These are phyloP conservation scores for Epirrita christyi DNA, from an alignment of 2,888 invertebrate species.

Conservation along the genomic window DNA sequence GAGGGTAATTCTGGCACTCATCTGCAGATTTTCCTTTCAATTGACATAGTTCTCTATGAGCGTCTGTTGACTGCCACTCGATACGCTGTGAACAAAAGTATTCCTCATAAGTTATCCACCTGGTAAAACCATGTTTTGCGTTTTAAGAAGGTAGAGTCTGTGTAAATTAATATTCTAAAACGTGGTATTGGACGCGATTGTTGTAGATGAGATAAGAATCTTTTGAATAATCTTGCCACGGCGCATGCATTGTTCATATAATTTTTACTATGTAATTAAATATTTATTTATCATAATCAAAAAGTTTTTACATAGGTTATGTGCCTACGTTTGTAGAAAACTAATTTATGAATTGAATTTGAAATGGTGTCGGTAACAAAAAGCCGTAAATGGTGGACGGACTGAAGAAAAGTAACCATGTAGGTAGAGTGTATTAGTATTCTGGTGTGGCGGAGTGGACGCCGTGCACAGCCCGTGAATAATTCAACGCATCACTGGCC, in stretches of 20 bases:
- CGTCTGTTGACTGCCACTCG: conserved; percentile 93
- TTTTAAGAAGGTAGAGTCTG: too few species aligned
- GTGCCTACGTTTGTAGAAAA: conserved; percentile 27
- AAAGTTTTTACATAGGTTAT: not conserved
- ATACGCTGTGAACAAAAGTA: conserved; percentile 85
- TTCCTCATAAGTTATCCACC: not conserved
- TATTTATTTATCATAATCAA: not conserved
- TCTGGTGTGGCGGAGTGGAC: conserved; percentile 51
- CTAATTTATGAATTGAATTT: conserved; percentile 34
- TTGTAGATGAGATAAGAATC: not conserved
- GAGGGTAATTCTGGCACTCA: conserved; percentile 98
- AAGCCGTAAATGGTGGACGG: conserved; percentile 35
- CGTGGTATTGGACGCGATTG: not conserved
- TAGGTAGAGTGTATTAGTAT: conserved; percentile 57
- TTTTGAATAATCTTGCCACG: not conserved
- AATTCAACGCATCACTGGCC: conserved; percentile 59
- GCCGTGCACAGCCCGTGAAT: conserved; percentile 55
- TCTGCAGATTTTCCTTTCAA: conserved; percentile 93
- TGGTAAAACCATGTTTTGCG: too few species aligned
- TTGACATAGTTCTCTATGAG: conserved; percentile 92
- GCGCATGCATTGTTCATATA: not conserved
- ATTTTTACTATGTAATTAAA: not conserved
- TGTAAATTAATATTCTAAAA: too few species aligned
- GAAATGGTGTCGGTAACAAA: conserved; percentile 33
- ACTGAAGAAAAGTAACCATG: conserved; percentile 46